phyloP scores from a whole-genome alignment of 2,888 invertebrate genomes.

The Saturnia japonica region DNA sequence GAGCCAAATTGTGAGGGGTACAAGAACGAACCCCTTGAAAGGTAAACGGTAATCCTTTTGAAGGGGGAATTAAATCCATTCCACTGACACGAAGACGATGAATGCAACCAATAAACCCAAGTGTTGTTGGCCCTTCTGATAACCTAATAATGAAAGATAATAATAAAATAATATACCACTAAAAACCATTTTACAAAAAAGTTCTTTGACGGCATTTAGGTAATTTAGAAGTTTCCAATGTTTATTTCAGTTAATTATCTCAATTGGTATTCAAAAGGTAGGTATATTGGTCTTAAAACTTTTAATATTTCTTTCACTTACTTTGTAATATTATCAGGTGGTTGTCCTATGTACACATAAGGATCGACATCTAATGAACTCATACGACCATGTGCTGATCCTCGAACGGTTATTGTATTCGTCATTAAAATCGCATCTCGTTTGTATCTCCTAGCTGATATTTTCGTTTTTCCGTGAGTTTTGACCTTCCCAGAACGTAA shows the following conservation, averaged over 20 bases:
- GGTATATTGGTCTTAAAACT: neutral
- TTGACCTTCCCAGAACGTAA: slow-evolving; percentile 65
- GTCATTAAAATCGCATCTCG: slow-evolving; percentile 69
- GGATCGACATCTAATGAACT: slow-evolving; percentile 71
- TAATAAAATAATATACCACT: neutral
- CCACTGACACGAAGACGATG: slow-evolving; percentile 86
- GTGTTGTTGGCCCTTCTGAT: slow-evolving; percentile 86
- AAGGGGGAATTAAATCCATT: slow-evolving; percentile 79
- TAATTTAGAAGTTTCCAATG: neutral
- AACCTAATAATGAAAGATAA: slow-evolving; percentile 76
- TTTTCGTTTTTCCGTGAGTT: slow-evolving; percentile 61
- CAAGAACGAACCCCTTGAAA: slow-evolving; percentile 66
- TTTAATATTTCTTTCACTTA: slow-evolving; percentile 39
- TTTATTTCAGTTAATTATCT: neutral
- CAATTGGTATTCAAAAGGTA: neutral
- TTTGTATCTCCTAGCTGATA: slow-evolving; percentile 71
- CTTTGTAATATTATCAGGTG: slow-evolving; percentile 72
- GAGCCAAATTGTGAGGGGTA: slow-evolving; percentile 70
- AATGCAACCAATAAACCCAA: slow-evolving; percentile 92
- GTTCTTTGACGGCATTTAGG: neutral
- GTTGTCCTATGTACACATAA: slow-evolving; percentile 66
- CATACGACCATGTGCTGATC: slow-evolving; percentile 68
- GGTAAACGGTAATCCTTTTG: slow-evolving; percentile 73
- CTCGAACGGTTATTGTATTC: slow-evolving; percentile 59
- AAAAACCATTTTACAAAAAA: neutral